A percentile compares a stretch with the other conserved stretches of the same genome.
phyloP scores from a whole-genome alignment of 2,797 vertebrate genomes.

The Sebastes steindachneri region DNA sequence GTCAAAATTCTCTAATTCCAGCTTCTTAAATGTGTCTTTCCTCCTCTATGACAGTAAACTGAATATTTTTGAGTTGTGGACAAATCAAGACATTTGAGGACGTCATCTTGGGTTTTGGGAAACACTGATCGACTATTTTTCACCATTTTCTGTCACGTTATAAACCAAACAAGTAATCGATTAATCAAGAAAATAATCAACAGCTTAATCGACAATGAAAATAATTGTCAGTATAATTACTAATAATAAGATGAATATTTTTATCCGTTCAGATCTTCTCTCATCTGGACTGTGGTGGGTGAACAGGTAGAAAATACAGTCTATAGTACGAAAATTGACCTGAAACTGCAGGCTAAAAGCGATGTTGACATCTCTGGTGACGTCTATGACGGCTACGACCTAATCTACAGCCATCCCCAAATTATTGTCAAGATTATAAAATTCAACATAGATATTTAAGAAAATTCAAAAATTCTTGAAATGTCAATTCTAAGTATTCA shows the following conservation, averaged over 20 bases:
- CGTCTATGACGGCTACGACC: background rate
- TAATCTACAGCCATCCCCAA: background rate
- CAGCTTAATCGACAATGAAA: too few species aligned
- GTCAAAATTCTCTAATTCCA: too few species aligned
- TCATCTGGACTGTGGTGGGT: background rate
- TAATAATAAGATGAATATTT: background rate
- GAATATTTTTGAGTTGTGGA: too few species aligned
- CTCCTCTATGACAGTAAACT: too few species aligned
- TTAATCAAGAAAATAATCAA: too few species aligned
- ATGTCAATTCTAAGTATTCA: too few species aligned
- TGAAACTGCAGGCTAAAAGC: background rate
- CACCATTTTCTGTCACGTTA: fast-evolving
- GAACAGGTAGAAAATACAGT: background rate
- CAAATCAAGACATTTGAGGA: too few species aligned
- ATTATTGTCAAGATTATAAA: background rate
- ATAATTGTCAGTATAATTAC: too few species aligned
- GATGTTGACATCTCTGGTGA: background rate
- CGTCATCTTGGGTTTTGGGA: too few species aligned
- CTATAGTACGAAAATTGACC: background rate
- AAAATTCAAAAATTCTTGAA: background rate
- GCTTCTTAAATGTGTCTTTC: too few species aligned
- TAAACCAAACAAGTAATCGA: too few species aligned
- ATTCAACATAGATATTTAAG: background rate
- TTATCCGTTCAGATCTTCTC: background rate
- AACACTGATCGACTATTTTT: too few species aligned